Percentiles rank a stretch among this genome's conserved stretches.
These are phyloP conservation scores for Chaetodon trifasciatus DNA, from an alignment of 2,797 vertebrate genomes.

Conservation along the genomic window DNA sequence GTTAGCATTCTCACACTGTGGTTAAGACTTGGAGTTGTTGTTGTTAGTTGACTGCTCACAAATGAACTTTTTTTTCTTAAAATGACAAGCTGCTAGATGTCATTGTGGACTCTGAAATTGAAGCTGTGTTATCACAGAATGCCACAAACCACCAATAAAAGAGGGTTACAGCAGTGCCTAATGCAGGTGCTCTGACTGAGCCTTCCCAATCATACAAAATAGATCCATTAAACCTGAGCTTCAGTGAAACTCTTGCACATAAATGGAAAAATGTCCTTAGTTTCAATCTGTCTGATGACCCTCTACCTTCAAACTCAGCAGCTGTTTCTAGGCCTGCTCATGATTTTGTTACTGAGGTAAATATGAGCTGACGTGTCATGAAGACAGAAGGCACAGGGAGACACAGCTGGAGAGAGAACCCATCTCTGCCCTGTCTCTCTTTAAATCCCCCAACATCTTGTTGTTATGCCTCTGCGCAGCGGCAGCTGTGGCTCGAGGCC, in stretches of 20 bases:
- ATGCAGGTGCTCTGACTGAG: neutral
- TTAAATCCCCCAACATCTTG: neutral
- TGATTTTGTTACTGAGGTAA: neutral
- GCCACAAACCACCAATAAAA: too few relatives aligned
- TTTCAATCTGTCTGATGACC: neutral
- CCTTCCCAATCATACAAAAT: neutral
- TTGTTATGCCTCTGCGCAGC: too few relatives aligned
- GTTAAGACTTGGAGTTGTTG: neutral
- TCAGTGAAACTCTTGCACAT: neutral
- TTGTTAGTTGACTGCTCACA: neutral
- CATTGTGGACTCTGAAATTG: too few relatives aligned
- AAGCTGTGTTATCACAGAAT: too few relatives aligned
- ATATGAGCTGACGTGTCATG: neutral
- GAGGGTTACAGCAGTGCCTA: too few relatives aligned
- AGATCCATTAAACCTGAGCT: neutral
- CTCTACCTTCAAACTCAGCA: neutral
- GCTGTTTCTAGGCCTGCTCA: neutral
- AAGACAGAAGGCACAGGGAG: neutral
- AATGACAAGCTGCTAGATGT: too few relatives aligned
- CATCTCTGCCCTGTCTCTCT: neutral
- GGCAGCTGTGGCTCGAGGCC: too few relatives aligned
- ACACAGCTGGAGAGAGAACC: slow-evolving; percentile 9
- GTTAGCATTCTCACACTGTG: neutral
- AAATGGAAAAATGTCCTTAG: neutral
- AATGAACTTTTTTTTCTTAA: too few relatives aligned